Conservation (phyloP, 2,888 invertebrate genomes). For the Ennomos quercinarius region DNA sequence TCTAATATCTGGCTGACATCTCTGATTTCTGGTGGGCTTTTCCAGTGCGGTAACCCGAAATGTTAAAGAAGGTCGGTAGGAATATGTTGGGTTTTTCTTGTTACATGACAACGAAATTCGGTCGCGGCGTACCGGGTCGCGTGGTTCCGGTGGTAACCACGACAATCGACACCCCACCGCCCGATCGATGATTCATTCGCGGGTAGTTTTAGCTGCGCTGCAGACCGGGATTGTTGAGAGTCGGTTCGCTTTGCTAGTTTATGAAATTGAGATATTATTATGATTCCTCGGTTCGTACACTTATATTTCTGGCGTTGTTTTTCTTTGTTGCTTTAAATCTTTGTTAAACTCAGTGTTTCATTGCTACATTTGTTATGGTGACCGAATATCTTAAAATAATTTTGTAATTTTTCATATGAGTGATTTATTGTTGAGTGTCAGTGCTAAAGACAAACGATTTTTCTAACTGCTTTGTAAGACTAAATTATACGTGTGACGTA, state of each 20-base stretch:
- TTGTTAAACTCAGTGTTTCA: conserved; percentile 4
- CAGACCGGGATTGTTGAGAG: conserved; percentile 46
- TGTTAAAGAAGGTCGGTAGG: conserved; percentile 51
- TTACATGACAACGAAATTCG: conserved; percentile 53
- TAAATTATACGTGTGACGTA: conserved; percentile 14
- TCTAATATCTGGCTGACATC: too few species aligned
- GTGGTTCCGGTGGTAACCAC: conserved; percentile 67
- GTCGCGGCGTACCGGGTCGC: conserved; percentile 54
- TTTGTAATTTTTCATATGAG: conserved; percentile 5
- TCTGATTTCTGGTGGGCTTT: conserved; percentile 41
- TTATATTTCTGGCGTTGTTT: conserved; percentile 22
- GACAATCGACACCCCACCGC: conserved; percentile 48
- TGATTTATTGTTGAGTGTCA: conserved; percentile 19
- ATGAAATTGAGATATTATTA: conserved; percentile 80
- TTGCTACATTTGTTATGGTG: conserved; percentile 12
- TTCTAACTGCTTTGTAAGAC: conserved; percentile 4
- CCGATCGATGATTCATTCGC: conserved; percentile 58
- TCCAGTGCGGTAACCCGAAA: conserved; percentile 73
- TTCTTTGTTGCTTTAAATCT: conserved; percentile 10
- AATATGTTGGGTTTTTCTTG: conserved; percentile 37
- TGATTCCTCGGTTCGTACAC: conserved; percentile 74
- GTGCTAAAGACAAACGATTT: conserved; percentile 13
- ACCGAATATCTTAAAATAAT: conserved; percentile 11
- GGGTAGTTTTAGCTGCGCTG: conserved; percentile 50
- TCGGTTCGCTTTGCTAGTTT: conserved; percentile 48